Evolutionary conservation across 2,113 vertebrate genomes (phyloP).

Genomic region (Ondatra zibethicus): DNA sequence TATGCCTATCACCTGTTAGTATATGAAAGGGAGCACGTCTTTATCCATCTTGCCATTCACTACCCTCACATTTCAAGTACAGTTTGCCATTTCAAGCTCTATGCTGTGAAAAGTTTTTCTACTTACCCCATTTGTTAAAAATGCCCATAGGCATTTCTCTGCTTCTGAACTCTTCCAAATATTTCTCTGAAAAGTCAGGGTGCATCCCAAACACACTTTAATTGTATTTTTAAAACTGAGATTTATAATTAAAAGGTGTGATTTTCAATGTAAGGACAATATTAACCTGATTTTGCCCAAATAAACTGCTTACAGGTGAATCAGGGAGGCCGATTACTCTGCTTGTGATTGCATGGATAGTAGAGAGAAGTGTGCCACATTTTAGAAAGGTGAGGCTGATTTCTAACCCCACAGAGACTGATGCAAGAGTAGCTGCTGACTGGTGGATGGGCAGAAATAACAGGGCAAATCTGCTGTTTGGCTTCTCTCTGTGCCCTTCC

Average conservation of each 20-base stretch:
- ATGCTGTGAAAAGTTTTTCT: neutral
- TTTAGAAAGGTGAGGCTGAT: neutral
- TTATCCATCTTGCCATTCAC: neutral
- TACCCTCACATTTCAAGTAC: neutral
- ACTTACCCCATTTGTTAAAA: neutral
- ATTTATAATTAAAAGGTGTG: conserved; percentile 2
- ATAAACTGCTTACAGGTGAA: neutral
- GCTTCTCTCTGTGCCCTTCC: neutral
- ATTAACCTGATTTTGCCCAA: neutral
- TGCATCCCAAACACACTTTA: neutral
- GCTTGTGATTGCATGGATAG: neutral
- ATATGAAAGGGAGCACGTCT: neutral
- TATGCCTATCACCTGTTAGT: neutral
- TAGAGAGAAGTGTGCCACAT: neutral
- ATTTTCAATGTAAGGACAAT: neutral
- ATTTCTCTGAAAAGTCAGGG: neutral
- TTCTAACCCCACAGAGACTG: neutral
- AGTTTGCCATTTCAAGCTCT: neutral
- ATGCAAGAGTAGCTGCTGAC: neutral
- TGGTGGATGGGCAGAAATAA: neutral
- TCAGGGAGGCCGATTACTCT: neutral
- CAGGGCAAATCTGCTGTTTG: neutral
- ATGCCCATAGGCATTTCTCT: neutral
- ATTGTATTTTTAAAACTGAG: neutral
- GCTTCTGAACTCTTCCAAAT: neutral